A percentile compares a stretch with the other conserved stretches of the same genome.
Evolutionary conservation across 2,113 vertebrate species (phyloP).

Genomic region (Rhinopithecus roxellana): DNA sequence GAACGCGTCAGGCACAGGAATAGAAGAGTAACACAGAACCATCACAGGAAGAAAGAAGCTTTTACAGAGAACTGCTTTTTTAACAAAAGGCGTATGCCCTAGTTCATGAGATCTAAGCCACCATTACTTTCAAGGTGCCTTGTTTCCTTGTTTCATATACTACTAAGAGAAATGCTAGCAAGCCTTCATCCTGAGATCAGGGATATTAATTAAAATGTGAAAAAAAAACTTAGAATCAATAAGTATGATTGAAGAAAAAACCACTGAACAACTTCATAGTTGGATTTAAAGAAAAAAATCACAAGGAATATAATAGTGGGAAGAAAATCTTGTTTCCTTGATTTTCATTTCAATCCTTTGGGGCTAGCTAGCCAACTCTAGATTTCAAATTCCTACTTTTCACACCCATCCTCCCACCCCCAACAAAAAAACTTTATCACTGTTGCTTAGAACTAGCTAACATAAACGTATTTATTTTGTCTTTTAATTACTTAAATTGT

Average conservation of each 20-base stretch:
- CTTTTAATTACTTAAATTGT: constrained; percentile 24
- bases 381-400: neutral
- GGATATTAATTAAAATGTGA: neutral
- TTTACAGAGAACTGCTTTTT: neutral
- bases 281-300: neutral
- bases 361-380: neutral
- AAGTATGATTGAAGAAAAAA: neutral
- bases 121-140: neutral
- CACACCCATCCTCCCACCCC: no score
- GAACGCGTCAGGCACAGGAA: neutral
- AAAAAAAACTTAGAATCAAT: neutral
- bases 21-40: neutral
- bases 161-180: neutral
- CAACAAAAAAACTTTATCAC: neutral
- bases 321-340: neutral
- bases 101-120: neutral
- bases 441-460: neutral
- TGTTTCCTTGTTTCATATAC: neutral
- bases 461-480: neutral
- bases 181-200: neutral
- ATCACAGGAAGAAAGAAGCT: neutral
- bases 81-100: neutral
- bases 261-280: no score
- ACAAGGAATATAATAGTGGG: neutral
- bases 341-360: constrained; percentile 1